Conservation (phyloP, 2,797 vertebrate species). For the Lepilemur ruficaudatus region DNA sequence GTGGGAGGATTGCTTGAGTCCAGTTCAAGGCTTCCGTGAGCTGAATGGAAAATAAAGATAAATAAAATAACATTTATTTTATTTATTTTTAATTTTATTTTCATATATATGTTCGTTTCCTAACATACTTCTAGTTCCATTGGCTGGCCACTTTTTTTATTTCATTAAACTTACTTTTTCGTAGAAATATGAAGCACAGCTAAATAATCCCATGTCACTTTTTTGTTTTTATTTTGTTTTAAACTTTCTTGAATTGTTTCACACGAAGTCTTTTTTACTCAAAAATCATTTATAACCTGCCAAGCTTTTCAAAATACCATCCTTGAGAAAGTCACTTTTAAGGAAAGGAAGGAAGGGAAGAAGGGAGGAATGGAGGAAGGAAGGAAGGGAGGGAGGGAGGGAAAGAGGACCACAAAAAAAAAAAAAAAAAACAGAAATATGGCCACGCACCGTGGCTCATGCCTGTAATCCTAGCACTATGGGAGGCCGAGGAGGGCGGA, state of each 20-base stretch:
- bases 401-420: no score
- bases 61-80: background rate
- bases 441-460: no score
- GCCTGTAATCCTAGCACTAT: no score
- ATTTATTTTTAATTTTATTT: background rate
- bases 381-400: no score
- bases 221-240: background rate
- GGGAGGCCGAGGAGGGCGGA: no score
- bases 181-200: background rate
- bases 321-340: background rate
- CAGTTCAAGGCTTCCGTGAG: background rate
- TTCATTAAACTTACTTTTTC: background rate
- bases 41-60: background rate
- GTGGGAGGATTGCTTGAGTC: background rate
- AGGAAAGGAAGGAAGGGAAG: no score
- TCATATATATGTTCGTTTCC: background rate
- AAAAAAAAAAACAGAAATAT: no score
- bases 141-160: background rate
- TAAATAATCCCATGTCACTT: background rate
- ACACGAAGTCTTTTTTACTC: background rate
- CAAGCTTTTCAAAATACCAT: background rate
- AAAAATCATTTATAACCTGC: background rate
- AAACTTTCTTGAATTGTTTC: conserved; percentile 4
- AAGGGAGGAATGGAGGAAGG: no score
- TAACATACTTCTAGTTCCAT: background rate